These are phyloP conservation scores for Melanotus villosus DNA, from an alignment of 2,888 invertebrate species.

Conservation along the genomic window DNA sequence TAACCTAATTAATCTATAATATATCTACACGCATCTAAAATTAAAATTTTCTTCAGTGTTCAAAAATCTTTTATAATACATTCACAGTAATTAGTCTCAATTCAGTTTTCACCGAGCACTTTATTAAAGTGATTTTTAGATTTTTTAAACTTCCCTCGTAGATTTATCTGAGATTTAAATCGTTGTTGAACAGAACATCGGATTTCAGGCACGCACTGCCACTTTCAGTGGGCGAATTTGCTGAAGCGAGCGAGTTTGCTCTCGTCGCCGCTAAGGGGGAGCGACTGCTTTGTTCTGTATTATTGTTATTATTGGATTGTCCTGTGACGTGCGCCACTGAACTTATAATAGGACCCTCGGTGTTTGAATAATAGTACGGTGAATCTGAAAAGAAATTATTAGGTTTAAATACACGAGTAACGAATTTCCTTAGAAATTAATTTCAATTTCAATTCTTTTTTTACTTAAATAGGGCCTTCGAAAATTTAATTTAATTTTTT, in stretches of 20 bases:
- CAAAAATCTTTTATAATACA: conserved; percentile 24
- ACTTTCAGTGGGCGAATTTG: conserved; percentile 77
- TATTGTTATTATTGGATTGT: conserved; percentile 51
- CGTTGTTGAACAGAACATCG: conserved; percentile 68
- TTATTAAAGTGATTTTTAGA: too few species aligned
- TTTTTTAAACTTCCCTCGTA: background rate
- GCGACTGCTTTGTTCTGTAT: conserved; percentile 74
- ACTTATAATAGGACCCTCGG: conserved; percentile 62
- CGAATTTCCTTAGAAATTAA: too few species aligned
- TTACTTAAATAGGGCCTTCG: too few species aligned
- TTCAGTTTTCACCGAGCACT: background rate
- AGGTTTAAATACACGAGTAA: too few species aligned
- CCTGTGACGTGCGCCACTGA: conserved; percentile 54
- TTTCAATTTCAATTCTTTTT: too few species aligned
- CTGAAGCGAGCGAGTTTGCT: conserved; percentile 79
- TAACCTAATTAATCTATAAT: conserved; percentile 31
- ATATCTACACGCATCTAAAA: conserved; percentile 45
- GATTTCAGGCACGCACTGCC: conserved; percentile 80
- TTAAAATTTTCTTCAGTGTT: conserved; percentile 27
- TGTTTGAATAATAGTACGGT: conserved; percentile 76
- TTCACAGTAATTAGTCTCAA: conserved; percentile 2
- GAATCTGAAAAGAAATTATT: conserved; percentile 76
- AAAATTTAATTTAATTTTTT: too few species aligned
- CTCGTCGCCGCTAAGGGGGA: conserved; percentile 80
- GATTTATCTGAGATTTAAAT: conserved; percentile 60